These are phyloP conservation scores for Temnothorax nylanderi DNA, from an alignment of 1,140 invertebrate genomes.

Conservation along the genomic window DNA sequence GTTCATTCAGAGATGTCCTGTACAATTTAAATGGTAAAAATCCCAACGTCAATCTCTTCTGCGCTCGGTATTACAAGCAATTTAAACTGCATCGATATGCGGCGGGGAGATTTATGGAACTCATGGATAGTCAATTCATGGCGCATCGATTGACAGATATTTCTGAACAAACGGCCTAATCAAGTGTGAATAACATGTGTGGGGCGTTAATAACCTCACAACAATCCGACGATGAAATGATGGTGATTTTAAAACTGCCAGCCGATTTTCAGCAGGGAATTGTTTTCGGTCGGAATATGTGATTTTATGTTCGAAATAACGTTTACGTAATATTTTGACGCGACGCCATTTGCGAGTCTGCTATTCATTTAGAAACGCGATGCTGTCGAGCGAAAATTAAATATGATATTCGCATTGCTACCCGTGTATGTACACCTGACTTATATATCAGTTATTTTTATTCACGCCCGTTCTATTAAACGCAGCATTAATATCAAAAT, in stretches of 20 bases:
- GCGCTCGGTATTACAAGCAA: constrained; percentile 19
- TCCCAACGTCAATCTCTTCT: neutral
- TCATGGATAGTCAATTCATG: constrained; percentile 11
- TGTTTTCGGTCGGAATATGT: constrained; percentile 34
- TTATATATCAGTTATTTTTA: constrained; percentile 23
- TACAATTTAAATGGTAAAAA: constrained; percentile 35
- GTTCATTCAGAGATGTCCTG: neutral
- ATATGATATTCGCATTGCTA: neutral
- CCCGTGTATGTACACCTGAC: neutral
- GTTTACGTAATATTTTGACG: constrained; percentile 50
- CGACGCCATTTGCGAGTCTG: constrained; percentile 23
- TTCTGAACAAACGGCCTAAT: constrained; percentile 71
- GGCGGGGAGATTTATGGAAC: constrained; percentile 56
- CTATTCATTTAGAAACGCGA: constrained; percentile 50
- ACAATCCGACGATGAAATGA: constrained; percentile 37
- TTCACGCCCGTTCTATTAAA: neutral
- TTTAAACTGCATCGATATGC: constrained; percentile 42
- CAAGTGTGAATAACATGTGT: constrained; percentile 65
- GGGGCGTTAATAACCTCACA: constrained; percentile 49
- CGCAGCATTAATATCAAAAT: neutral
- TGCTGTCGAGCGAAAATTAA: constrained; percentile 36
- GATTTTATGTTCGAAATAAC: constrained; percentile 51
- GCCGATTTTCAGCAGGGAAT: constrained; percentile 40
- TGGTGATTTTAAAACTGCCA: constrained; percentile 48
- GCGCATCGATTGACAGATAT: constrained; percentile 62